Base-by-base conservation (phyloP, 2,888 invertebrate species). In the Dicyrtoma fusca region DNA sequence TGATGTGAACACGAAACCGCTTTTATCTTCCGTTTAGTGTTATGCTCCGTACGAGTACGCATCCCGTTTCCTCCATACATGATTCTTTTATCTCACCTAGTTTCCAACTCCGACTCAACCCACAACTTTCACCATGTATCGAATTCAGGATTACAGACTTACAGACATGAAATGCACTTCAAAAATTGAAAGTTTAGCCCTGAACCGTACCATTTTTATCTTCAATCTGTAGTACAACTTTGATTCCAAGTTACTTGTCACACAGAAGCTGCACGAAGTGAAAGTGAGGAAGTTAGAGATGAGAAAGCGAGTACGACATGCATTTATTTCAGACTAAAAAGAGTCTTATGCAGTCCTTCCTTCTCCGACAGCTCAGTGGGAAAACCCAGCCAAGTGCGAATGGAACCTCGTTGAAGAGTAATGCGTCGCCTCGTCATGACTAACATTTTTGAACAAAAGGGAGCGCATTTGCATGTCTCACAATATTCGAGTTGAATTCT, bases 1-100 rank as follows among this genome's bases (percentile, higher is more conserved):
- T 71, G 73, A 78, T 77, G 73, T 69, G 76, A 80, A 80, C 80
- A 80, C 74, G 80, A 74, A 80, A 78, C 77, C 70, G 76, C 80
- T 80, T 80, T 80, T 80, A 80, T 76, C 79, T 72, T 77, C 77
- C 76, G 76, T 75, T 76, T 77, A 72, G 63, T 49, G n/a, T 53
- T 26, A 3, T 21, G n/a, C 63, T 66, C 62, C 51, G 23, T 55
- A 25, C 25, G 25, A 51, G 26, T 55, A 25, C 25, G 23, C 45
- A 23, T 25, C n/a, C 11, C 10, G 6, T 25, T 21, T 57, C 69
- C 23, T 10, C 49, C 10, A 23, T 8, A 44, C 57, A 51, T 45
- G 23, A 47, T 47, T 26, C 45, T 69, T 59, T 57, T 45, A 26
- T 55, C 57, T 57, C 57, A 57, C 26, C 57, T 57, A 57, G 25